These are phyloP conservation scores for Graptemys geographica DNA, from an alignment of 2,797 vertebrate genomes.

Conservation along the genomic window DNA sequence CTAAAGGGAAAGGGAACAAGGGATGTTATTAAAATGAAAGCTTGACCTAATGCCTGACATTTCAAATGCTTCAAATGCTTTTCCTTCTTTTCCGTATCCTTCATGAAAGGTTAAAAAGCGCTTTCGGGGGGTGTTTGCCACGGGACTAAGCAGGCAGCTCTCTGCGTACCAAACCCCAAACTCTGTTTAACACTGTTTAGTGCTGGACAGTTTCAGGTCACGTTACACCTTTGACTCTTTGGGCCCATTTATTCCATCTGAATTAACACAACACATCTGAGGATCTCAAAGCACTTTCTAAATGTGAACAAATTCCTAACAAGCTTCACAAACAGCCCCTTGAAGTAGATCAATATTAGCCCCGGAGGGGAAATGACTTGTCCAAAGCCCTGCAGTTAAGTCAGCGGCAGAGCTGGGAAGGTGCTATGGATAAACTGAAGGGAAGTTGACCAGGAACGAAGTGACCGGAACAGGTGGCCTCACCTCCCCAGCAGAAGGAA, in stretches of 20 bases:
- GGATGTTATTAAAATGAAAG: neutral
- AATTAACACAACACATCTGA: neutral
- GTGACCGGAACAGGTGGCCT: neutral
- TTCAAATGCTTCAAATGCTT: neutral
- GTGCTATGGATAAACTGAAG: neutral
- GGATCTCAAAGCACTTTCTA: neutral
- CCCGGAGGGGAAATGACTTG: accelerated
- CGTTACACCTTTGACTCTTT: neutral
- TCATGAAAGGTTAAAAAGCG: neutral
- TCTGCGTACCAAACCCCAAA: neutral
- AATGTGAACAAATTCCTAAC: neutral
- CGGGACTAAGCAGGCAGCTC: neutral
- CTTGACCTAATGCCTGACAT: neutral
- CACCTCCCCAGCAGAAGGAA: accelerated
- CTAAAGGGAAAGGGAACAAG: neutral
- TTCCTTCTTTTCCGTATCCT: neutral
- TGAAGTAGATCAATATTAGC: neutral
- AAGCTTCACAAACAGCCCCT: neutral
- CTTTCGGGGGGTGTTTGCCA: neutral
- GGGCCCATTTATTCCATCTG: neutral
- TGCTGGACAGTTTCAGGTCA: neutral
- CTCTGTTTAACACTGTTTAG: no score
- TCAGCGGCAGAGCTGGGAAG: accelerated
- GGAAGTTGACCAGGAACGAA: accelerated
- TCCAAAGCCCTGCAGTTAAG: accelerated